These are phyloP conservation scores for Forficula auricularia DNA, from an alignment of 1,140 invertebrate species.

Conservation along the genomic window DNA sequence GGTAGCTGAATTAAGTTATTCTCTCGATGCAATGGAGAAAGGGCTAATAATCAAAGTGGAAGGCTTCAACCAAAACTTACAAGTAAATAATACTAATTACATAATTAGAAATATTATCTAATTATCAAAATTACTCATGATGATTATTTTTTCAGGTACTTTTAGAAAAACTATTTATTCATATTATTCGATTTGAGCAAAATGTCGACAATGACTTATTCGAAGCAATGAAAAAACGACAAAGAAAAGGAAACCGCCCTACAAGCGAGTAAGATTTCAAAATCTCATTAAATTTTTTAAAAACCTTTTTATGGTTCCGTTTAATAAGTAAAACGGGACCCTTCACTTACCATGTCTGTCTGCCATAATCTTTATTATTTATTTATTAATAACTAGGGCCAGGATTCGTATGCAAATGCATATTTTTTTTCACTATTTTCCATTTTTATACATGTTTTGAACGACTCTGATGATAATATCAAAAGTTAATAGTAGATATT, in stretches of 20 bases:
- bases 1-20: constrained; percentile 20
- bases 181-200: constrained; percentile 7
- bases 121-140: constrained; percentile 5
- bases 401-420: too few species aligned
- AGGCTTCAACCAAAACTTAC: constrained; percentile 63
- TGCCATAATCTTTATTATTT: too few species aligned
- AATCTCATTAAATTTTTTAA: constrained; percentile 13
- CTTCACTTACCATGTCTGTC: background rate
- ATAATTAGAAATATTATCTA: background rate
- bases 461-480: too few species aligned
- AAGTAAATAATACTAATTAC: constrained; percentile 28
- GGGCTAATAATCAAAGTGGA: constrained; percentile 50
- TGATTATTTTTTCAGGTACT: constrained; percentile 7
- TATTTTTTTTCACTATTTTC: too few species aligned
- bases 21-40: constrained; percentile 18
- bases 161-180: constrained; percentile 9
- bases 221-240: constrained; percentile 43
- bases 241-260: constrained; percentile 54
- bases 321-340: background rate
- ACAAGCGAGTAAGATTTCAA: constrained; percentile 45
- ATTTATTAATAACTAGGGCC: too few species aligned
- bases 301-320: constrained; percentile 1
- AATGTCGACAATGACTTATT: constrained; percentile 39
- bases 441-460: too few species aligned
- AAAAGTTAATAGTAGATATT: too few species aligned